A percentile compares a stretch with the other conserved stretches of the same genome.
Conservation (phyloP, 2,113 vertebrate species). For the Notothenia coriiceps region DNA sequence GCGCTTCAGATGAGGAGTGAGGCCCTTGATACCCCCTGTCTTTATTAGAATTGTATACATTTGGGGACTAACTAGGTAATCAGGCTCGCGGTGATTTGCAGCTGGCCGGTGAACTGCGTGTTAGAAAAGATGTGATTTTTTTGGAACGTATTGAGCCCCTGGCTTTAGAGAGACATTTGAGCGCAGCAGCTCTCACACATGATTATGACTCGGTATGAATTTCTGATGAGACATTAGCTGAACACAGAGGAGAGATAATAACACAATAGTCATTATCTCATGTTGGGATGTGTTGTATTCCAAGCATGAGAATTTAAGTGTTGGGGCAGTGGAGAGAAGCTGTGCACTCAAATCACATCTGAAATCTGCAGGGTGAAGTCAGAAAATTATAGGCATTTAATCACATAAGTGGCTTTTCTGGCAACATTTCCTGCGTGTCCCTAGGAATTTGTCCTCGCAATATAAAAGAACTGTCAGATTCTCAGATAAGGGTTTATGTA, state of each 20-base stretch:
- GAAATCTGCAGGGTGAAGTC: neutral
- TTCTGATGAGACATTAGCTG: neutral
- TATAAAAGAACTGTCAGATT: slow-evolving; percentile 8
- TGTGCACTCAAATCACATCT: neutral
- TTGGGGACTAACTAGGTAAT: too few relatives aligned
- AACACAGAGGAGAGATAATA: neutral
- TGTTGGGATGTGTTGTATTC: neutral
- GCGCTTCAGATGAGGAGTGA: too few relatives aligned
- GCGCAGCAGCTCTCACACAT: slow-evolving; percentile 3
- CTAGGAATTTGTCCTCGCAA: neutral
- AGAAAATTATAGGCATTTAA: too few relatives aligned
- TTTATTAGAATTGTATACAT: too few relatives aligned
- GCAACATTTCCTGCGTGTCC: neutral
- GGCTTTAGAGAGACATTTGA: neutral
- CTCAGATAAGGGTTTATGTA: neutral
- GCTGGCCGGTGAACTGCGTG: too few relatives aligned
- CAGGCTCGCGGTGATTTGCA: too few relatives aligned
- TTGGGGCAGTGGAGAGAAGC: too few relatives aligned
- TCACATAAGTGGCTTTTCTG: neutral
- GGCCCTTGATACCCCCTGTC: too few relatives aligned
- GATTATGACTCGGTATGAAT: neutral
- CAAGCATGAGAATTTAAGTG: neutral
- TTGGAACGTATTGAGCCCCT: too few relatives aligned
- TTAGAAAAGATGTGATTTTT: too few relatives aligned
- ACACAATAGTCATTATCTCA: too few relatives aligned